Percentiles rank a stretch among this genome's conserved stretches.
Conservation (phyloP, 64 coral and sea anemone species). For the Orbicella faveolata region DNA sequence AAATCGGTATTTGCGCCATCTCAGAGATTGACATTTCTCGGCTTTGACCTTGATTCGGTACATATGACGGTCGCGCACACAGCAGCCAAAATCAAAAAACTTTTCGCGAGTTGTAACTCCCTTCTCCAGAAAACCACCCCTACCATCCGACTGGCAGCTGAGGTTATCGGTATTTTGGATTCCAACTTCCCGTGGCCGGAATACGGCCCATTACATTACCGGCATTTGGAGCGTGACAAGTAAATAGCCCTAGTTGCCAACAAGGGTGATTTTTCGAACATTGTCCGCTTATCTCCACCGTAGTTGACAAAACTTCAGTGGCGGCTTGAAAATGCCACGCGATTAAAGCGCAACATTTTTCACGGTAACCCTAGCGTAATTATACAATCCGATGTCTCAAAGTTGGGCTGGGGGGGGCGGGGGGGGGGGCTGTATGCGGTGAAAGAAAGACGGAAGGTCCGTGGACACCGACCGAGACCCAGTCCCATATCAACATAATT, state of each 20-base stretch:
- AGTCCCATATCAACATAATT: constrained; percentile 24
- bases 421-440: constrained; percentile 43
- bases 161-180: constrained; percentile 40
- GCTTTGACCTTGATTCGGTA: constrained; percentile 33
- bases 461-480: constrained; percentile 19
- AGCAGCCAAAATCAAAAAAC: neutral
- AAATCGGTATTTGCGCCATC: constrained; percentile 54
- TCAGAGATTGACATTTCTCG: constrained; percentile 47
- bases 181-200: constrained; percentile 27
- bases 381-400: constrained; percentile 47
- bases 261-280: constrained; percentile 42
- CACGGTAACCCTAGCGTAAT: neutral
- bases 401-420: constrained; percentile 45
- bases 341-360: constrained; percentile 22
- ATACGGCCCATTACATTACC: constrained; percentile 39
- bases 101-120: neutral
- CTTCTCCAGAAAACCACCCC: neutral
- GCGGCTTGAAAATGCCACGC: constrained; percentile 33
- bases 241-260: neutral
- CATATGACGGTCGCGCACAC: constrained; percentile 20
- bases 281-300: neutral
- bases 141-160: constrained; percentile 42
- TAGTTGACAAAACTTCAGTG: constrained; percentile 15
- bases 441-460: constrained; percentile 1
- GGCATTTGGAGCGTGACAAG: constrained; percentile 33